phyloP scores from a whole-genome alignment of 2,113 vertebrate genomes.

The Neolamprologus tretocephalus region DNA sequence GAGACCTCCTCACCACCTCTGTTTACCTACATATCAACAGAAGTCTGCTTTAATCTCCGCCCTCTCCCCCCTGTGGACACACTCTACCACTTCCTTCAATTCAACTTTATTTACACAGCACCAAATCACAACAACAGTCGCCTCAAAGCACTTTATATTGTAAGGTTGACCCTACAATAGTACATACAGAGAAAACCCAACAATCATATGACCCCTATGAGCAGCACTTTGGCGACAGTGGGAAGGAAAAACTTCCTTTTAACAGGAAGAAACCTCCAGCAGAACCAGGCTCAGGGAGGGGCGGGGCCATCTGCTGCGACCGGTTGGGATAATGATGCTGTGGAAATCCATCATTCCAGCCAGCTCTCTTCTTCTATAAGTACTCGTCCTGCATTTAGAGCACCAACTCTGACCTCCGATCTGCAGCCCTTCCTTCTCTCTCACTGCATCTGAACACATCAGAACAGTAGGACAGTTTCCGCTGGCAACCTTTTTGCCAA shows the following conservation, averaged over 20 bases:
- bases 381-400: neutral
- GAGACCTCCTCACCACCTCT: neutral
- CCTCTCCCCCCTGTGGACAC: neutral
- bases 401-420: neutral
- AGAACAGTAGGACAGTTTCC: rapidly evolving
- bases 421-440: neutral
- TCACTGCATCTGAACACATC: neutral
- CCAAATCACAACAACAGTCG: neutral
- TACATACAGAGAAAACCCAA: neutral
- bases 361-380: neutral
- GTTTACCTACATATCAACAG: neutral
- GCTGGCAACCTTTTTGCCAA: neutral
- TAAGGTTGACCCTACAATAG: neutral
- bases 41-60: neutral
- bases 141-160: rapidly evolving
- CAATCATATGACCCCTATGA: neutral
- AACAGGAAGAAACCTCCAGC: neutral
- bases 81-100: neutral
- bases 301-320: rapidly evolving
- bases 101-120: rapidly evolving
- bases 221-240: neutral
- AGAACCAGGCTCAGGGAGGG: neutral
- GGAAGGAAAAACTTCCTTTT: neutral
- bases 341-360: neutral
- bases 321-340: rapidly evolving